Conservation (phyloP, 2,888 invertebrate species). For the Dynastes grantii region DNA sequence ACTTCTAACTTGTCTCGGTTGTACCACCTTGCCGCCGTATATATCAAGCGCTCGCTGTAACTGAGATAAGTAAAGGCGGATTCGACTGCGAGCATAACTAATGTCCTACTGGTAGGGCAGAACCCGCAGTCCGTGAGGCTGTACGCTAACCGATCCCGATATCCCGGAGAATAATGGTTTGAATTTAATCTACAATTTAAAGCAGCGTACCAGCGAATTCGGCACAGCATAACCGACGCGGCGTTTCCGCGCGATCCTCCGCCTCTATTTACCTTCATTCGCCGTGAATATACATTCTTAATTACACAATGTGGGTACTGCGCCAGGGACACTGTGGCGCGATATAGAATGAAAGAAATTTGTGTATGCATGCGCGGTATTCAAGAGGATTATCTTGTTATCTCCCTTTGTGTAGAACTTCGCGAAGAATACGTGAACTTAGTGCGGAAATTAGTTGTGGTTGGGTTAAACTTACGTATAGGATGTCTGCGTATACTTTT, state of each 20-base stretch:
- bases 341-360: not conserved
- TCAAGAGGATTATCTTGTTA: not conserved
- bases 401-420: not conserved
- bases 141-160: constrained; percentile 18
- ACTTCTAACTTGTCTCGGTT: not conserved
- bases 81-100: constrained; percentile 16
- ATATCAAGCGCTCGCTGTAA: not conserved
- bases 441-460: not conserved
- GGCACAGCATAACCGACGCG: not conserved
- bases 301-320: constrained; percentile 18
- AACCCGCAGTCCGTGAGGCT: not conserved
- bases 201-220: constrained; percentile 18
- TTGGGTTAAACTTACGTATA: not conserved
- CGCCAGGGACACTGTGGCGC: not conserved
- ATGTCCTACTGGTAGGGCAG: not conserved
- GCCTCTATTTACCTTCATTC: not conserved
- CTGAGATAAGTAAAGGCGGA: not conserved
- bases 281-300: constrained; percentile 40
- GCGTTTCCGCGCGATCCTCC: no score
- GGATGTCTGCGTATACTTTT: no score
- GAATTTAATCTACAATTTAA: constrained; percentile 51
- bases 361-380: no score
- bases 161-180: constrained; percentile 48
- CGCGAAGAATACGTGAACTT: not conserved
- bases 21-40: no score